Conservation (phyloP, 2,797 vertebrate genomes). For the Masticophis lateralis region DNA sequence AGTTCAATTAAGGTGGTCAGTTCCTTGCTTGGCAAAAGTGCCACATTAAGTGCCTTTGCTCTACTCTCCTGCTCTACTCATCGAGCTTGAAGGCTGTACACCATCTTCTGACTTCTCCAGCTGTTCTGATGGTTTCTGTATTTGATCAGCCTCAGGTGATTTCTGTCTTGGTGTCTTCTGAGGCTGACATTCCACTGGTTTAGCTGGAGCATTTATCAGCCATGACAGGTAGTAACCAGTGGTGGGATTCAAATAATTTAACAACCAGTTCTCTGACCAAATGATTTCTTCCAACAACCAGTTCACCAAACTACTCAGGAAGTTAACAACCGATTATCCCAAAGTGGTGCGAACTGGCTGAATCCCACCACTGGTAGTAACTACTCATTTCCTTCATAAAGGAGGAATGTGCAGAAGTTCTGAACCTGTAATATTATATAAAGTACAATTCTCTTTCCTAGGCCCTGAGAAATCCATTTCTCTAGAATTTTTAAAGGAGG, state of each 20-base stretch:
- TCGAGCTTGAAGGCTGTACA: not conserved
- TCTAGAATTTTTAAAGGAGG: not conserved
- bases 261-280: too few species aligned
- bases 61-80: not conserved
- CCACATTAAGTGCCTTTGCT: not conserved
- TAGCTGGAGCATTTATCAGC: not conserved
- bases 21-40: not conserved
- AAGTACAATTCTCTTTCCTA: not conserved
- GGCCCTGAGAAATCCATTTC: not conserved
- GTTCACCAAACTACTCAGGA: too few species aligned
- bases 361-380: not conserved
- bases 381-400: not conserved
- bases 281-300: too few species aligned
- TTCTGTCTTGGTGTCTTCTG: not conserved
- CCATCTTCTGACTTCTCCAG: not conserved
- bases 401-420: not conserved
- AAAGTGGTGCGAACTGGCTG: too few species aligned
- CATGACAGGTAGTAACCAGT: not conserved
- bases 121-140: not conserved
- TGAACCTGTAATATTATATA: not conserved
- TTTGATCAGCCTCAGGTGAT: not conserved
- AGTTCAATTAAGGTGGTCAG: not conserved
- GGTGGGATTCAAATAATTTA: too few species aligned
- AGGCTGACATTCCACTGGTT: not conserved
- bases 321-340: too few species aligned